A percentile compares a stretch with the other conserved stretches of the same genome.
These are phyloP conservation scores for Hemicrepidius hirtus DNA, from an alignment of 2,888 invertebrate species.

Conservation along the genomic window DNA sequence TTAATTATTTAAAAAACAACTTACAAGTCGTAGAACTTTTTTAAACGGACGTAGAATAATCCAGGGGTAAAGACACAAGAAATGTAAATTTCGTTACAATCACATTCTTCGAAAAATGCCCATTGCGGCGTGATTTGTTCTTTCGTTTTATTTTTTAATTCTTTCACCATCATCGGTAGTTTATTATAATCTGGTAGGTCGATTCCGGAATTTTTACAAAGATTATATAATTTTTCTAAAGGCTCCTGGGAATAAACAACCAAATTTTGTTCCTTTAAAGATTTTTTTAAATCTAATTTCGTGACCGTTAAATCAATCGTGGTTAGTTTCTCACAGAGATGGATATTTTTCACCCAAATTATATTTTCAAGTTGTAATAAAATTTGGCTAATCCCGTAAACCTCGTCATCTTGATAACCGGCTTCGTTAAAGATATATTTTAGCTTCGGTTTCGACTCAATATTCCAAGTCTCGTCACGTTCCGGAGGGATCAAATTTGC, in stretches of 20 bases:
- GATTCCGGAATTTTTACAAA: constrained; percentile 70
- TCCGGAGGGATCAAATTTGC: constrained; percentile 66
- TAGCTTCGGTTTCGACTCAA: constrained; percentile 39
- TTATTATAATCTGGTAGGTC: constrained; percentile 61
- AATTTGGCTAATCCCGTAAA: constrained; percentile 72
- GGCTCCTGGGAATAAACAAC: constrained; percentile 73
- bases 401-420: constrained; percentile 54
- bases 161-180: constrained; percentile 48
- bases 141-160: constrained; percentile 22
- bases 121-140: constrained; percentile 67
- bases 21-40: constrained; percentile 72
- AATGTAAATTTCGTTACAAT: constrained; percentile 71
- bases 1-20: constrained; percentile 25
- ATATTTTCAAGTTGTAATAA: constrained; percentile 76
- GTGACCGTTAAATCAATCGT: constrained; percentile 73
- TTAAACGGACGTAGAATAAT: constrained; percentile 73
- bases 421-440: constrained; percentile 31
- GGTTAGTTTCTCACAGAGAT: constrained; percentile 75
- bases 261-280: constrained; percentile 72
- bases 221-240: constrained; percentile 71
- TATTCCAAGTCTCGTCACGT: constrained; percentile 62
- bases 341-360: constrained; percentile 79
- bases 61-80: constrained; percentile 71
- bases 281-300: constrained; percentile 74
- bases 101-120: constrained; percentile 73